phyloP scores from a whole-genome alignment of 2,113 vertebrate species.

The Lepus timidus region DNA sequence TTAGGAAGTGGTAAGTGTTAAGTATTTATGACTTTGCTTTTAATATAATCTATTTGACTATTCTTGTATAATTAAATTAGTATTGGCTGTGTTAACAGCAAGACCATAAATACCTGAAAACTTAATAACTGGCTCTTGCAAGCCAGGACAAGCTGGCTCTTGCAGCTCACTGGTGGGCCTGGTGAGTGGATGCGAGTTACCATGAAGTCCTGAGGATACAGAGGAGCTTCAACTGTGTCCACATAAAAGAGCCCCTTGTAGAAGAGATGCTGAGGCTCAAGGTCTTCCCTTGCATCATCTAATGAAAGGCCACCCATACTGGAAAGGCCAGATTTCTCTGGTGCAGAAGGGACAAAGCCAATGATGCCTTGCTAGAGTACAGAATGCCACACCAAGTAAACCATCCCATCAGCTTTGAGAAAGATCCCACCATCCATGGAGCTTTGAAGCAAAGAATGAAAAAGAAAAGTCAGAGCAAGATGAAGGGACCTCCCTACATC shows the following conservation, averaged over 20 bases:
- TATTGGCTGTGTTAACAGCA: not conserved
- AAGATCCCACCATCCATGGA: not conserved
- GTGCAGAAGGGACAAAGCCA: not conserved
- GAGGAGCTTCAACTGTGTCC: not conserved
- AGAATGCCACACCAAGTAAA: not conserved
- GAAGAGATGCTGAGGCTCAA: not conserved
- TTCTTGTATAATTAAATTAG: not conserved
- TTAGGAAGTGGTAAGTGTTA: not conserved
- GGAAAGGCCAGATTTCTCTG: not conserved
- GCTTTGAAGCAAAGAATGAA: not conserved
- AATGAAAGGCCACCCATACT: not conserved
- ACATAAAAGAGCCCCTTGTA: not conserved
- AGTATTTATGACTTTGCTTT: not conserved
- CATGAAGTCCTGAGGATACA: not conserved
- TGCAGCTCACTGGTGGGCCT: not conserved
- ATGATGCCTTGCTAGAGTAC: too few species aligned
- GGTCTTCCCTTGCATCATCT: not conserved
- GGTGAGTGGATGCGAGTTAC: too few species aligned
- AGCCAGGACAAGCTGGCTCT: not conserved
- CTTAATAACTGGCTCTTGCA: not conserved
- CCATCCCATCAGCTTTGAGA: not conserved
- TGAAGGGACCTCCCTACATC: not conserved
- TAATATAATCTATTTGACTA: not conserved
- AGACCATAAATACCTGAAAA: not conserved
- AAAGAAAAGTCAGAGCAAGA: not conserved